Percentiles rank a stretch among this genome's conserved stretches.
These are phyloP conservation scores for Melanophora roralis DNA, from an alignment of 2,888 invertebrate genomes.

Conservation along the genomic window DNA sequence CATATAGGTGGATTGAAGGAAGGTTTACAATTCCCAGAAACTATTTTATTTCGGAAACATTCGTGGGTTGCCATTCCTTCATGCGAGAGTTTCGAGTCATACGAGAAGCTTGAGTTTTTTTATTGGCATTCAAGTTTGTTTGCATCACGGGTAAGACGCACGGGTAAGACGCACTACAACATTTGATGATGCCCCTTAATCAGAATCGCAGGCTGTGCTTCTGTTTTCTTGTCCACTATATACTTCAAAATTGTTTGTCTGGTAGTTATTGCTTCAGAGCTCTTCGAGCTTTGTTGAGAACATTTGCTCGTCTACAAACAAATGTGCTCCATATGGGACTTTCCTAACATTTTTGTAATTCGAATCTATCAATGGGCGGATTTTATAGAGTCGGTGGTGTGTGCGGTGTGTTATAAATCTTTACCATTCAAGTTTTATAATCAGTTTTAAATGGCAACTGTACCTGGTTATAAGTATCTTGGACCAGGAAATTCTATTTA, in stretches of 20 bases:
- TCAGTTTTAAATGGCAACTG: neutral
- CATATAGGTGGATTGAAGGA: slow-evolving; percentile 28
- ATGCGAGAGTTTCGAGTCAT: neutral
- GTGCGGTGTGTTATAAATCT: neutral
- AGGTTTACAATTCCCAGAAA: slow-evolving; percentile 32
- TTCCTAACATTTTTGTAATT: too few relatives aligned
- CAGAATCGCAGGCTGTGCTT: neutral
- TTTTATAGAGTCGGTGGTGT: neutral
- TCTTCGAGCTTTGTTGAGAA: too few relatives aligned
- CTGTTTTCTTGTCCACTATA: slow-evolving; percentile 5
- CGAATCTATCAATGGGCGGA: too few relatives aligned
- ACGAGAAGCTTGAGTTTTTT: neutral
- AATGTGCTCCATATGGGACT: too few relatives aligned
- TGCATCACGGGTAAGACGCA: neutral
- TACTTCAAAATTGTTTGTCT: slow-evolving; percentile 7
- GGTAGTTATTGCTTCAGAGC: too few relatives aligned
- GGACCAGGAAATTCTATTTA: slow-evolving; percentile 9
- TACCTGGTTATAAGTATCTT: slow-evolving; percentile 18
- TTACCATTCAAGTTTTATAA: neutral
- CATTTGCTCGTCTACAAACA: too few relatives aligned
- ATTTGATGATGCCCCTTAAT: slow-evolving; percentile 24
- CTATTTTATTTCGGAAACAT: slow-evolving; percentile 8
- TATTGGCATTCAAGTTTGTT: neutral
- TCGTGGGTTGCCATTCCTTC: slow-evolving; percentile 13
- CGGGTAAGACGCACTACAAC: slow-evolving; percentile 18